Evolutionary conservation across 2,797 vertebrate genomes (phyloP), one percentile per base, ranked within the genome.

Genomic region (Argentina silus): DNA sequence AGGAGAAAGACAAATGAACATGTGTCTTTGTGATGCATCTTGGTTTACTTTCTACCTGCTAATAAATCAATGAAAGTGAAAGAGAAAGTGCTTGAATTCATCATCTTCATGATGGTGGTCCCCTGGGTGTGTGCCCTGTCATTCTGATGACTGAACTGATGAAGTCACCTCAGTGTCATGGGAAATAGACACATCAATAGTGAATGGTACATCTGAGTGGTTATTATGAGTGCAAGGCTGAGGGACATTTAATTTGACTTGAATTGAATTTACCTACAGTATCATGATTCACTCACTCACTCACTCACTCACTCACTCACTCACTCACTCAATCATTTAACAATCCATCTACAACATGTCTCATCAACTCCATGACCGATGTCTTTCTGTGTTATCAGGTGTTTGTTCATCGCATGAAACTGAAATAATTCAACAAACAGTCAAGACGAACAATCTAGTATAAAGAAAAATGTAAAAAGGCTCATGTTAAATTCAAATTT

Each of bases 21-120:
- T 36, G 42, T 15, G 9, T 42, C 66, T 60, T 6, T 59, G 60
- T 76, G 76, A 75, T 71, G 53, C 19, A 75, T 83, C 65, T 27
- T 47, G 44, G 72, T 67, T 73, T 74, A 74, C 78, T 14, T 43
- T 56, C 51, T 67, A 42, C 7, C 19, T 69, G 55, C n/a, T 60
- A 77, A 67, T 36, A 70, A 76, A 65, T 72, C 77, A 66, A 65
- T 82, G 15, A 4, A n/a, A n/a, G n/a, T n/a, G n/a, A n/a, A n/a
- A n/a, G 6, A 44, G 19, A 50, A 21, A 70, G 0, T 17, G 15
- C 53, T 63, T 14, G 27, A 50, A 78, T 79, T 59, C 55, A 84
- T 82, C 78, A 77, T 55, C 47, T 15, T 50, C 19, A 45, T 56
- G 55, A 79, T 75, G 8, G 6, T 48, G 17, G 14, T 72, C 48